Conservation (phyloP, 2,888 invertebrate species). For the Trisateles emortualis region DNA sequence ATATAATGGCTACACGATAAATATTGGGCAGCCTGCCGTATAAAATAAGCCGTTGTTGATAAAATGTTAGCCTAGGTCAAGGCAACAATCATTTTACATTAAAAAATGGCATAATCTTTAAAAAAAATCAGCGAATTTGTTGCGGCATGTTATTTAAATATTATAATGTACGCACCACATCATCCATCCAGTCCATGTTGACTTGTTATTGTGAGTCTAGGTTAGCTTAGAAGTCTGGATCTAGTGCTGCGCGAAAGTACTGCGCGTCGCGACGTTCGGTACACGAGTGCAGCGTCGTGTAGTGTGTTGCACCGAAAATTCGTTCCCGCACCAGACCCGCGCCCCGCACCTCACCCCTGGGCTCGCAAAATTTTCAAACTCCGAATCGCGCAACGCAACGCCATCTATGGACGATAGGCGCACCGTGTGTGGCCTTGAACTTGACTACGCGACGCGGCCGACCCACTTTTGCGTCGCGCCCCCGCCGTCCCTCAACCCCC, state of each 20-base stretch:
- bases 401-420: constrained; percentile 79
- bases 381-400: constrained; percentile 80
- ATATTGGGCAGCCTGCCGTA: constrained; percentile 58
- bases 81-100: constrained; percentile 59
- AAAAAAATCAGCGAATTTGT: constrained; percentile 8
- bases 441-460: constrained; percentile 80
- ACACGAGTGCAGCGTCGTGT: constrained; percentile 83
- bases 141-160: constrained; percentile 26
- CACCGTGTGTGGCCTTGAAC: constrained; percentile 82
- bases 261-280: constrained; percentile 84
- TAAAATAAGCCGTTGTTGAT: constrained; percentile 53
- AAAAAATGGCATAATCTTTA: constrained; percentile 33
- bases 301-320: constrained; percentile 85
- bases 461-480: constrained; percentile 77
- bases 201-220: constrained; percentile 67
- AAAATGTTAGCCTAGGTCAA: constrained; percentile 85
- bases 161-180: constrained; percentile 77
- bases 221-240: constrained; percentile 70
- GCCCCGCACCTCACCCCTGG: constrained; percentile 71
- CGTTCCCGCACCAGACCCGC: constrained; percentile 75
- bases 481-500: constrained; percentile 37
- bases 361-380: constrained; percentile 80
- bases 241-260: constrained; percentile 75
- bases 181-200: constrained; percentile 84
- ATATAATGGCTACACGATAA: constrained; percentile 54